Base-by-base conservation (phyloP, 2,888 invertebrate species). In the Heteromurus nitidus region DNA sequence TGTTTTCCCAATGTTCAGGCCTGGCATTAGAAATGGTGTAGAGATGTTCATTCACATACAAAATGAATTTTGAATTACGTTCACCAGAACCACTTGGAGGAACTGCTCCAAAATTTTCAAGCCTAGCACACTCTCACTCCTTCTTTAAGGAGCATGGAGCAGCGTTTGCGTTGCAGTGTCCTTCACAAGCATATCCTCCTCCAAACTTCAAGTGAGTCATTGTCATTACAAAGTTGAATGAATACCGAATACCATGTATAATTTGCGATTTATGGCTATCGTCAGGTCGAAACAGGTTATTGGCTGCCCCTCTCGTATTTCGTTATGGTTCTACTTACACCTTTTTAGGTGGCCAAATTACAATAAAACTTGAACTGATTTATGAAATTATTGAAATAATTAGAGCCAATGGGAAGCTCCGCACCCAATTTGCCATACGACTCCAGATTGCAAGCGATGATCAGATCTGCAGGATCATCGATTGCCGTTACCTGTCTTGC, bases 1-100 rank as follows among this genome's bases (percentile, higher is more conserved):
- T 22, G 9, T 0, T 73, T 16, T 72, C 80, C 60, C 72, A 70
- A 67, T 22, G 55, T 62, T 69, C 65, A 72, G 74, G 73, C 60
- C 13, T 16, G 55, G 18, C 18, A 22, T 42, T 28, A n/a, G 30
- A 30, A 50, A 50, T 50, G 18, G 5, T 31, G 7, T 9, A 92
- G 22, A 55, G 16, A 72, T 20, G 28, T 18, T 42, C 42, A 18
- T 93, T 72, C 91, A 91, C 82, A 92, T 93, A 89, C 91, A 91
- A 85, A 91, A 91, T 86, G 91, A 91, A 86, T 91, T 91, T 84
- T 91, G 92, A 88, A 90, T 91, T 47, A n/a, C 47, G n/a, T 11
- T 16, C 47, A 55, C 24, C n/a, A 88, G 88, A 87, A 42, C 88
- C 88, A 9, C 82, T 87, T 22, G 88, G 88, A 64, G 86, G 82